phyloP scores from a whole-genome alignment of 2,113 vertebrate species.

The Rhadina sibilatrix region DNA sequence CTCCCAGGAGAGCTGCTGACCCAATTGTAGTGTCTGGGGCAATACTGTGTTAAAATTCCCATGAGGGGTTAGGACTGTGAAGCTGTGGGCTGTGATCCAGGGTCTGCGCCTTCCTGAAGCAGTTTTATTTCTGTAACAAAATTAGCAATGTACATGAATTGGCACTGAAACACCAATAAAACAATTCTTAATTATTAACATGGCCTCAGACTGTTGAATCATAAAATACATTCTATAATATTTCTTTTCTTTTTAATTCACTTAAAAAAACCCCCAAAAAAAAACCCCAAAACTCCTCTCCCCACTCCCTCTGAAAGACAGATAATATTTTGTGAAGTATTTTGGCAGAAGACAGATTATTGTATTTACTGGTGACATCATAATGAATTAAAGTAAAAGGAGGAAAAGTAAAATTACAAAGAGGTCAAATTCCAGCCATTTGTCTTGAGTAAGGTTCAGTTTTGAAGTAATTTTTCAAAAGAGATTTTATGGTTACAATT shows the following conservation, averaged over 20 bases:
- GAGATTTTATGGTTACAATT: neutral
- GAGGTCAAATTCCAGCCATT: constrained; percentile 41
- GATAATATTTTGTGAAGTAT: neutral
- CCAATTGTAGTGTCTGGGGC: neutral
- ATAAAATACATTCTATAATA: neutral
- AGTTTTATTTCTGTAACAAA: neutral
- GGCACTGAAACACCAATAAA: neutral
- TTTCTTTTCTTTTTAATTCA: neutral
- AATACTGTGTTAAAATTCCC: neutral
- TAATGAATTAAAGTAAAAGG: constrained; percentile 25
- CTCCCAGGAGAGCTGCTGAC: neutral
- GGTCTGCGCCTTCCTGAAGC: neutral
- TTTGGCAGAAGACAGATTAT: constrained; percentile 37
- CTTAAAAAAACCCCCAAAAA: neutral
- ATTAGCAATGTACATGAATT: neutral
- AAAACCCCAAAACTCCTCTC: neutral
- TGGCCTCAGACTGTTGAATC: neutral
- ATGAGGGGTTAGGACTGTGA: neutral
- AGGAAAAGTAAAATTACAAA: constrained; percentile 25
- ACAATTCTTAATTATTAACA: neutral
- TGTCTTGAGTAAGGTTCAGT: neutral
- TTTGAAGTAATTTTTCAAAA: constrained; percentile 41
- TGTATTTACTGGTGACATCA: constrained; percentile 34
- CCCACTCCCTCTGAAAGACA: neutral
- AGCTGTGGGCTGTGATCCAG: neutral